Evolutionary conservation across 1,140 invertebrate species (phyloP), one percentile per base, ranked within the genome.

Genomic region (Riptortus pedestris): DNA sequence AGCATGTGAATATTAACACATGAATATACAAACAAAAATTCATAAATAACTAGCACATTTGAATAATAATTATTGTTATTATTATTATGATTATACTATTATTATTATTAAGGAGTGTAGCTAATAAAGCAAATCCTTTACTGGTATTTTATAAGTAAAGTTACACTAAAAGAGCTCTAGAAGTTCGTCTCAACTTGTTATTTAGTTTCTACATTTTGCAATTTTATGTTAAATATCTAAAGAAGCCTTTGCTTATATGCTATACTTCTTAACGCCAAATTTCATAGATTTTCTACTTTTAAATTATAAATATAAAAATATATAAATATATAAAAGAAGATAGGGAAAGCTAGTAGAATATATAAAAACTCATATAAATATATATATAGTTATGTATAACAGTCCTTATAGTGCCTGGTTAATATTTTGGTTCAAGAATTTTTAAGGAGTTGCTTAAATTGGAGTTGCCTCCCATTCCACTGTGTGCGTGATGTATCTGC

Each of bases 401-500:
- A 66, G 65, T 66, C 65, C 65, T 66, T 66, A 66, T 65, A 61
- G 22, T 48, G 45, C 33, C 57, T 59, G 57, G 28, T 59, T 64
- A 29, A 59, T 63, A 24, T 63, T 63, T 63, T 57, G n/a, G 24
- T 33, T 51, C 38, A 52, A 18, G 18, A 55, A 57, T 33, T 64
- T 22, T 16, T 22, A 33, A 38, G n/a, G 29, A 27, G 26, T 64
- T 64, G 57, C 57, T 59, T 59, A 38, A 59, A 18, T 55, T 59
- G 57, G 57, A 59, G 57, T 59, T 59, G 51, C 59, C 33, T 29
- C 38, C 61, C 63, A 59, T 64, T 58, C 63, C 63, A 61, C 47
- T 64, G 63, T 52, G 64, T 65, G 64, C 18, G 43, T 60, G 64
- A 65, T 12, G 48, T 33, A 59, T 60, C 58, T 47, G 47, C 59